These are phyloP conservation scores for Pseudomyrmex gracilis DNA, from an alignment of 1,140 invertebrate species.

Conservation along the genomic window DNA sequence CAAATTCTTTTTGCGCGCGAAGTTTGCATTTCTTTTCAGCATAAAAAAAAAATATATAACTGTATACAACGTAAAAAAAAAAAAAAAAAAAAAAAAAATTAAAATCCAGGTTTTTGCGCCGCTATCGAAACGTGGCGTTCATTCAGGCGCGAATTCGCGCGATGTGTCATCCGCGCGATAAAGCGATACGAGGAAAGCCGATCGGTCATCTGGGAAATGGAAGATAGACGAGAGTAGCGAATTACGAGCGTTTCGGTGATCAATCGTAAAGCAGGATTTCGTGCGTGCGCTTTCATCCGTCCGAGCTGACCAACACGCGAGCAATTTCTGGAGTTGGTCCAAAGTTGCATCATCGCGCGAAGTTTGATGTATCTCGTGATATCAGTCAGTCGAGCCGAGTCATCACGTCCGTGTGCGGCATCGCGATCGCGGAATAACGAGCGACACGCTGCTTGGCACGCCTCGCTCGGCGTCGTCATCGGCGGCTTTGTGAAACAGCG, in stretches of 20 bases:
- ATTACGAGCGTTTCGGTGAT: neutral
- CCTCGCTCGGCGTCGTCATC: neutral
- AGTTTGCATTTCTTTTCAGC: too few species aligned
- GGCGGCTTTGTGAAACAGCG: conserved; percentile 2
- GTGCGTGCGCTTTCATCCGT: neutral
- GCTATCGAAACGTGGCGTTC: neutral
- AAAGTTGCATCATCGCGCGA: conserved; percentile 35
- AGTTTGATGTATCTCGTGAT: conserved; percentile 15
- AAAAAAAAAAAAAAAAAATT: conserved; percentile 25
- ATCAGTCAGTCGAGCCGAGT: neutral
- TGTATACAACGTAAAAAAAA: neutral
- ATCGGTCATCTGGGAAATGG: neutral
- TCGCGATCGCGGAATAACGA: neutral
- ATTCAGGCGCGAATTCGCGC: conserved; percentile 36
- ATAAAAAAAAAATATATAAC: neutral
- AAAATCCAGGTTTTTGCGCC: neutral
- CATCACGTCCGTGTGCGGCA: neutral
- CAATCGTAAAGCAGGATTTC: conserved; percentile 8
- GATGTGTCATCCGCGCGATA: conserved; percentile 13
- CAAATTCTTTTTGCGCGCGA: neutral
- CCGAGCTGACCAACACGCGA: neutral
- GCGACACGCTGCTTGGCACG: neutral
- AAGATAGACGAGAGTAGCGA: neutral
- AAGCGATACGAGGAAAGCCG: conserved; percentile 2
- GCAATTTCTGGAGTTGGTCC: conserved; percentile 43